Evolutionary conservation across 1,140 invertebrate species (phyloP), one percentile per base, ranked within the genome.

Genomic region (Portunus trituberculatus): DNA sequence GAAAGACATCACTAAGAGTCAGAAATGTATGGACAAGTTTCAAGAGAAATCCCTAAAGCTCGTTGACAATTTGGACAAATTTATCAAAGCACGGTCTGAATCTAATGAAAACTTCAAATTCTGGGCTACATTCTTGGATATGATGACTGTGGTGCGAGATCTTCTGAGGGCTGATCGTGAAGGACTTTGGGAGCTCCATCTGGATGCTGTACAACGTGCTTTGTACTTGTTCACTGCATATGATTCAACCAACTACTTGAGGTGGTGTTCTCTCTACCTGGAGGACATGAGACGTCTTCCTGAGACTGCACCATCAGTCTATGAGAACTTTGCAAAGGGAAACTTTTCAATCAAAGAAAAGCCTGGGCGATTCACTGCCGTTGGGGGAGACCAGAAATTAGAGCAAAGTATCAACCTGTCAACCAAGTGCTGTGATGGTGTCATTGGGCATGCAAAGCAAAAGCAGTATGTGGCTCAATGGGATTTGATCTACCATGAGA

Each of bases 221-320:
- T 86, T 86, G 84, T 86, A 86, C 84, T 31, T 86, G n/a, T 86
- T 86, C 32, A 31, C 84, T 28, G 84, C 84, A 8, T 86, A 28
- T 86, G 8, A 86, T 31, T 86, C 84, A 28, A 86, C 32, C 84
- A 86, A 86, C n/a, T 86, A 12, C n/a, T 31, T 86, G 32, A n/a
- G 84, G n/a, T 86, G 84, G 84, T n/a, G n/a, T n/a, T 86, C 84
- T 86, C 84, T 86, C n/a, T 86, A 86, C 32, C 32, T 86, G 84
- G 84, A 86, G n/a, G 84, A 86, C 32, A 86, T 86, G 84, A 86
- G 84, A 86, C 84, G n/a, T 31, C 84, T 86, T 28, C 84, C 84
- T 28, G n/a, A n/a, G n/a, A n/a, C n/a, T n/a, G n/a, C n/a, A n/a
- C n/a, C n/a, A n/a, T n/a, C n/a, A n/a, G n/a, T n/a, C 32, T 12